Evolutionary conservation across 2,888 invertebrate genomes (phyloP).

Genomic region (Gymnosoma rotundatum): DNA sequence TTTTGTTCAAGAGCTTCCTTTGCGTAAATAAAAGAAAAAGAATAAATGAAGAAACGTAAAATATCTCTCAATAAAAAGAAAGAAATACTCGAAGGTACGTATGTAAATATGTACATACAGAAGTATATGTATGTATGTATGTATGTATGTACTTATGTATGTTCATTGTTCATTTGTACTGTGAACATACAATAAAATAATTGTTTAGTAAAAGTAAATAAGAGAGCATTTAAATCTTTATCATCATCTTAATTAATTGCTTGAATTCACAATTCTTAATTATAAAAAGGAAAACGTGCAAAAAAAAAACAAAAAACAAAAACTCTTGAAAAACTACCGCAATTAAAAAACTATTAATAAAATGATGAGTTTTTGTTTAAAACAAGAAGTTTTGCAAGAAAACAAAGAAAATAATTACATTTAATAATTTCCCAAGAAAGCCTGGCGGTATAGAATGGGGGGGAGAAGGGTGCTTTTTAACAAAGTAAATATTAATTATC

Average conservation of each 20-base stretch:
- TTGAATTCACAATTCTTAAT: constrained; percentile 31
- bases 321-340: neutral
- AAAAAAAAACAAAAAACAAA: constrained; percentile 1
- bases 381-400: no score
- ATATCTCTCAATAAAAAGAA: neutral
- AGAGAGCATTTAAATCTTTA: constrained; percentile 41
- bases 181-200: neutral
- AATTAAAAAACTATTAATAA: neutral
- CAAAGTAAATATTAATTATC: no score
- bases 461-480: no score
- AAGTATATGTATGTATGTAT: no score
- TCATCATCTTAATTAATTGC: constrained; percentile 58
- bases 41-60: constrained; percentile 15
- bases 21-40: constrained; percentile 1
- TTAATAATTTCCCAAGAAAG: no score
- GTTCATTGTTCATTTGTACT: no score
- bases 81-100: no score
- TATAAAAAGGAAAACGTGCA: constrained; percentile 10
- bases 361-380: no score
- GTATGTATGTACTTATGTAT: no score
- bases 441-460: no score
- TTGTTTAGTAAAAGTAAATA: constrained; percentile 27
- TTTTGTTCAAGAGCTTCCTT: constrained; percentile 48
- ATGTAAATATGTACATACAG: no score
- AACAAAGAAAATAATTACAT: no score